Base-by-base conservation (phyloP, 1,140 invertebrate genomes). In the Elymnias hypermnestra region DNA sequence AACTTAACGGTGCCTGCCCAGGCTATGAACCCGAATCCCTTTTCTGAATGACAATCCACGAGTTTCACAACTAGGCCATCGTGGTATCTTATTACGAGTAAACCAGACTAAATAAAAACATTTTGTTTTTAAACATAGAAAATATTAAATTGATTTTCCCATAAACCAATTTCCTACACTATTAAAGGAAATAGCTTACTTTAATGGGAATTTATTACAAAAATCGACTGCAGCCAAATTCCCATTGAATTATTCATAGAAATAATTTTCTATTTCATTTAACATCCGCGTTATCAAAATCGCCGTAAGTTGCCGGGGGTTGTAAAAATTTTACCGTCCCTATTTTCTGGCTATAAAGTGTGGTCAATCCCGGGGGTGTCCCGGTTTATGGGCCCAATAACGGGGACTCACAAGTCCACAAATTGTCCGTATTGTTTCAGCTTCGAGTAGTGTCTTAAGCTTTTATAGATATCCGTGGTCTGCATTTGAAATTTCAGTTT, bases 311-410 rank as follows among this genome's bases (percentile, higher is more conserved):
- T 47, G 23, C 23, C 22, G 13, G 50, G 37, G 29, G 53, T 13
- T 59, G 49, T 71, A 71, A 71, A 71, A 65, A 55, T 61, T 60
- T 62, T 64, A 64, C 61, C 41, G 46, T 60, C 56, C 53, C 59
- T 58, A 68, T 65, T 61, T 65, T 61, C 41, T 52, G 45, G 59
- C 59, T 5, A 47, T 52, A 70, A 70, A 70, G 46, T 61, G 60
- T 66, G 66, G 66, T 70, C 63, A 66, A 62, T 58, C 46, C 45
- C 43, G 51, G 44, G 56, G 53, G 50, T 44, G 44, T 60, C 50
- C 45, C 33, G 45, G 53, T 70, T 70, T 70, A 70, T 66, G 43
- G 52, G 13, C 9, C 54, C 49, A 63, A 66, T 70, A 70, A 66
- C 52, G 49, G 52, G 26, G 52, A 36, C 53, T 48, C 59, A 53